Evolutionary conservation across 2,113 vertebrate species (phyloP).

Genomic region (Junco hyemalis): DNA sequence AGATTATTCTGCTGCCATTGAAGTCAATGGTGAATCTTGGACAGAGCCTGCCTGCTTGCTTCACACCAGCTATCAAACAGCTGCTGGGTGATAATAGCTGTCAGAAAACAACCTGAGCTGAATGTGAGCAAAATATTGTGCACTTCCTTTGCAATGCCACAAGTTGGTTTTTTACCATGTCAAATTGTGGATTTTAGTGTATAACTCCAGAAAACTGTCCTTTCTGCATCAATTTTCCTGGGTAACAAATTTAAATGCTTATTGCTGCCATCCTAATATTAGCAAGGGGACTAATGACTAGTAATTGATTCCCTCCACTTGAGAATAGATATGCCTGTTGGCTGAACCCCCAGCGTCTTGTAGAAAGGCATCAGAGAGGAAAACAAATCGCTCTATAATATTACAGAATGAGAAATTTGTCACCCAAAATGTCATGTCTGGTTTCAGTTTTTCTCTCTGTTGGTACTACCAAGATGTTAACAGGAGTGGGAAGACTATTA

Average conservation of each 20-base stretch:
- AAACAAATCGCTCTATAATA: background rate
- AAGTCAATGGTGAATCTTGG: background rate
- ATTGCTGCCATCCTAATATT: background rate
- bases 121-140: background rate
- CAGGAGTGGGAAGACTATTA: background rate
- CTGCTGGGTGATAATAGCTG: background rate
- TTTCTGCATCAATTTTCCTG: background rate
- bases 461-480: background rate
- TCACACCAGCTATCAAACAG: background rate
- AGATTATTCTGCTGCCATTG: background rate
- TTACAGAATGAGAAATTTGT: background rate
- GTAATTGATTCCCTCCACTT: background rate
- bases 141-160: background rate
- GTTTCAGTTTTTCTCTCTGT: background rate
- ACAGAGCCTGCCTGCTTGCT: background rate
- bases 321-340: background rate
- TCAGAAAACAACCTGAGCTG: constrained; percentile 11
- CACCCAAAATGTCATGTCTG: background rate
- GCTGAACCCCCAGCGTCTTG: background rate
- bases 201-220: background rate
- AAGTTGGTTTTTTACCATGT: background rate
- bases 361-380: background rate
- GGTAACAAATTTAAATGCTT: background rate
- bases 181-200: background rate
- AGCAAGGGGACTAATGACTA: background rate